Evolutionary conservation across 2,113 vertebrate genomes (phyloP).

Genomic region (Tychaedon coryphoeus): DNA sequence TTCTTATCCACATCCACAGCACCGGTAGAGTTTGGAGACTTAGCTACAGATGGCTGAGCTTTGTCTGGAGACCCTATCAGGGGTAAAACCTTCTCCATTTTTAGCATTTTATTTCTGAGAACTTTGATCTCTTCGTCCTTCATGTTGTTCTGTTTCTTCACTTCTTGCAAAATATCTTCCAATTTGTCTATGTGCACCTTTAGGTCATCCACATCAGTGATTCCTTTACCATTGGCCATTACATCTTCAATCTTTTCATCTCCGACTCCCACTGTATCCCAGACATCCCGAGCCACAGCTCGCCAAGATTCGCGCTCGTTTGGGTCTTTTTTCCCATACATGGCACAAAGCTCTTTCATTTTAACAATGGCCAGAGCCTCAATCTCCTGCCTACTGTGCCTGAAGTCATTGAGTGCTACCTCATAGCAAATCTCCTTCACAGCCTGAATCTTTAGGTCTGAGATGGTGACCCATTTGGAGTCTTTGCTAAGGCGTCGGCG

Average conservation of each 20-base stretch:
- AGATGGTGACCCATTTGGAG: conserved; percentile 98
- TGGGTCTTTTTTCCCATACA: conserved; percentile 95
- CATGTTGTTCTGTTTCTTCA: conserved; percentile 98
- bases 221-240: conserved; percentile 76
- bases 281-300: conserved; percentile 94
- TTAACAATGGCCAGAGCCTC: conserved; percentile 98
- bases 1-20: not conserved
- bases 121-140: conserved; percentile 97
- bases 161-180: conserved; percentile 95
- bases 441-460: conserved; percentile 98
- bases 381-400: conserved; percentile 95
- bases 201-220: conserved; percentile 89
- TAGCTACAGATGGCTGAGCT: conserved; percentile 17
- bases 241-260: conserved; percentile 93
- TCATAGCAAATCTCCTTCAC: conserved; percentile 99
- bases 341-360: conserved; percentile 96
- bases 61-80: conserved; percentile 85
- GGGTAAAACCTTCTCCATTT: conserved; percentile 97
- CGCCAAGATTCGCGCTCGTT: conserved; percentile 97
- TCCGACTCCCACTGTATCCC: conserved; percentile 96
- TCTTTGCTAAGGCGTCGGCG: conserved; percentile 94
- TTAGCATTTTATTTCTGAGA: conserved; percentile 94
- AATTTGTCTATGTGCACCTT: conserved; percentile 97
- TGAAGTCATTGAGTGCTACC: conserved; percentile 96
- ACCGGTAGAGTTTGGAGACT: conserved; percentile 17